phyloP scores from a whole-genome alignment of 2,888 invertebrate species.

The Philereme transversata region DNA sequence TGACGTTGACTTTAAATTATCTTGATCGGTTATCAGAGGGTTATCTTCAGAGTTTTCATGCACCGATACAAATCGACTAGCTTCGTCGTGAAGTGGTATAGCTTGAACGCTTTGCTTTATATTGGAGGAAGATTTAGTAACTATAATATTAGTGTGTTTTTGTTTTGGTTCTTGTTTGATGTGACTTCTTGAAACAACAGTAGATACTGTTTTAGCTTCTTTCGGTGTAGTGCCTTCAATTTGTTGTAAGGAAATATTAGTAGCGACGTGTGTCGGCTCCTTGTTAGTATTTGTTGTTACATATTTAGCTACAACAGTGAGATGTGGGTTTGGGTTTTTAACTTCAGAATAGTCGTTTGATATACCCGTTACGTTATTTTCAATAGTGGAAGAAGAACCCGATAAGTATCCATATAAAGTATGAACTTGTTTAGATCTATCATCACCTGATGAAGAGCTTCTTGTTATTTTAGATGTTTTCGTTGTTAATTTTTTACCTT shows the following conservation, averaged over 20 bases:
- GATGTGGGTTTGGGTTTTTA: neutral
- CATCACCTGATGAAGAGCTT: neutral
- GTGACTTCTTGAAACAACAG: neutral
- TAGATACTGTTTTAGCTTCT: neutral
- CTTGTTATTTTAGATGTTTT: neutral
- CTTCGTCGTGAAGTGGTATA: neutral
- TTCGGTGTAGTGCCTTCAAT: neutral
- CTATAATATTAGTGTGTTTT: neutral
- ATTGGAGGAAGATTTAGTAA: neutral
- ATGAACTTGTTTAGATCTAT: neutral
- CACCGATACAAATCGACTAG: neutral
- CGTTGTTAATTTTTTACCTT: neutral
- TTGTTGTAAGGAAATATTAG: neutral
- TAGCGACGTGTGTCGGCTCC: neutral
- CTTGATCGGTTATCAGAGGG: neutral
- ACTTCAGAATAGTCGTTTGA: neutral
- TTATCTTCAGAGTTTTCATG: neutral
- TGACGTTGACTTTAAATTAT: neutral
- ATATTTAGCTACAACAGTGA: constrained; percentile 1
- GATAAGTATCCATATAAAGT: neutral
- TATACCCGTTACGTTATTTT: neutral
- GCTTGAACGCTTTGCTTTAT: neutral
- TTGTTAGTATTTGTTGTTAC: neutral
- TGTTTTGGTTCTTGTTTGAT: neutral
- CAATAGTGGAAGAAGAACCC: neutral